phyloP scores from a whole-genome alignment of 1,140 invertebrate genomes.

The Samia ricini region DNA sequence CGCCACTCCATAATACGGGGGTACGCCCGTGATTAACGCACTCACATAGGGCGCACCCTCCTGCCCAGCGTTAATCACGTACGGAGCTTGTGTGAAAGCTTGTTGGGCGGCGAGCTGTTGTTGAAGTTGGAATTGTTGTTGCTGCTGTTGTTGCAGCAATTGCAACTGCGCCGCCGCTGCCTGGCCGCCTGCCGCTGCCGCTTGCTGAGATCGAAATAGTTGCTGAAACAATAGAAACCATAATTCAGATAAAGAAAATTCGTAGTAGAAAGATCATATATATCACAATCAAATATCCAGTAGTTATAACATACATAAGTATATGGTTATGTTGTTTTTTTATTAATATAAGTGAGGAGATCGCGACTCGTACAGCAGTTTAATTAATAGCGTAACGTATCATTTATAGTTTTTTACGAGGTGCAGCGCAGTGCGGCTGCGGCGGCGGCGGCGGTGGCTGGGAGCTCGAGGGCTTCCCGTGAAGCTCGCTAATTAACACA shows the following conservation, averaged over 20 bases:
- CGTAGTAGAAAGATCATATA: background rate
- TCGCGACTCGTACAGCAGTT: slow-evolving; percentile 36
- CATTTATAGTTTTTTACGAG: slow-evolving; percentile 55
- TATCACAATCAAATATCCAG: too few species aligned
- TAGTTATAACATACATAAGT: too few species aligned
- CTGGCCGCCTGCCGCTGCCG: slow-evolving; percentile 76
- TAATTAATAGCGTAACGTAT: slow-evolving; percentile 67
- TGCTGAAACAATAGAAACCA: slow-evolving; percentile 81
- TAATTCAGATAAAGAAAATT: background rate
- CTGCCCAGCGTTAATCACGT: slow-evolving; percentile 92
- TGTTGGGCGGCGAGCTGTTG: slow-evolving; percentile 82
- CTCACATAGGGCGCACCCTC: slow-evolving; percentile 82
- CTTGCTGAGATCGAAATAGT: slow-evolving; percentile 90
- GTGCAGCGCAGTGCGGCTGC: slow-evolving; percentile 26
- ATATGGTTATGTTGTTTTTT: background rate
- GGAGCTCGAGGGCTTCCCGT: slow-evolving; percentile 51
- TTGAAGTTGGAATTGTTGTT: slow-evolving; percentile 82
- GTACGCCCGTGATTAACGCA: slow-evolving; percentile 83
- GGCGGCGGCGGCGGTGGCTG: slow-evolving; percentile 29
- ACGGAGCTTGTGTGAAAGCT: slow-evolving; percentile 88
- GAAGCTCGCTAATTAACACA: slow-evolving; percentile 72
- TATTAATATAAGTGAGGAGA: background rate
- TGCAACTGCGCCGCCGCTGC: slow-evolving; percentile 82
- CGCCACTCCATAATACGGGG: slow-evolving; percentile 88
- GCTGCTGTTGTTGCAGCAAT: slow-evolving; percentile 83